Percentiles rank a stretch among this genome's conserved stretches.
These are phyloP conservation scores for Gnathonemus echidnorhynchus DNA, from an alignment of 2,113 vertebrate species.

Conservation along the genomic window DNA sequence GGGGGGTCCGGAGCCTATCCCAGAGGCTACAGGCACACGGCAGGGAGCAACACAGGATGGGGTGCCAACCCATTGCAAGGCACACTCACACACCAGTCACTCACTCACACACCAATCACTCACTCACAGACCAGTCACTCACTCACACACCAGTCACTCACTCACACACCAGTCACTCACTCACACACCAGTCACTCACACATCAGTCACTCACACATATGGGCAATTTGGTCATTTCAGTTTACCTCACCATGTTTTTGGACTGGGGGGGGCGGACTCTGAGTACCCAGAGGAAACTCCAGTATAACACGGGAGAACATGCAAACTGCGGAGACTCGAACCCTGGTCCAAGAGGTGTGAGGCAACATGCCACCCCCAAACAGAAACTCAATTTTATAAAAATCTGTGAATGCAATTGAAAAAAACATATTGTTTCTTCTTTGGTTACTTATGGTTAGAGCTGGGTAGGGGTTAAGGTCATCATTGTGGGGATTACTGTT, in stretches of 20 bases:
- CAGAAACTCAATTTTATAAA: neutral
- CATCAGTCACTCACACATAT: too few relatives aligned
- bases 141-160: too few relatives aligned
- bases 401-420: neutral
- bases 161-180: too few relatives aligned
- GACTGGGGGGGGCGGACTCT: too few relatives aligned
- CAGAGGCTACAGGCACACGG: neutral
- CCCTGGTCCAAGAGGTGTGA: too few relatives aligned
- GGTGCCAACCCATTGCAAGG: neutral
- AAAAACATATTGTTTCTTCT: neutral
- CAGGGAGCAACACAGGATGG: neutral
- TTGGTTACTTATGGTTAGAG: neutral
- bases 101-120: too few relatives aligned
- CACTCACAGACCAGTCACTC: too few relatives aligned
- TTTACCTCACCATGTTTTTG: too few relatives aligned
- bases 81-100: neutral
- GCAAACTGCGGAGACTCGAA: neutral
- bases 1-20: too few relatives aligned
- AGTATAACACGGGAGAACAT: neutral
- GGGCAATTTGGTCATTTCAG: too few relatives aligned
- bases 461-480: neutral
- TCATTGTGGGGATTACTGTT: neutral
- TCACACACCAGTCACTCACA: too few relatives aligned
- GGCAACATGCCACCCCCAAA: neutral
- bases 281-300: too few relatives aligned